Evolutionary conservation across 2,797 vertebrate genomes (phyloP).

Genomic region (Columba guinea): DNA sequence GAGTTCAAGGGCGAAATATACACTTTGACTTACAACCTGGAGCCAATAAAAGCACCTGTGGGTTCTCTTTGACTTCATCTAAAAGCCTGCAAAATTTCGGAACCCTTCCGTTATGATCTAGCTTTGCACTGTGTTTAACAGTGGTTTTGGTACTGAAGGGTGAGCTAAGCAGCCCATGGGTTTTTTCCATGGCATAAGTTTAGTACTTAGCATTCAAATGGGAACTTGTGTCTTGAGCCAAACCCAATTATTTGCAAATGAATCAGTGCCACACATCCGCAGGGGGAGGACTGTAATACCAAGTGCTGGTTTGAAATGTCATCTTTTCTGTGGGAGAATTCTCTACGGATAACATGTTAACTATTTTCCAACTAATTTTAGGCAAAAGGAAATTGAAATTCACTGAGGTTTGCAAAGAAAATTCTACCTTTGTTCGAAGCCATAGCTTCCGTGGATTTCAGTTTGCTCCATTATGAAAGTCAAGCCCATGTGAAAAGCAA

Average conservation of each 20-base stretch:
- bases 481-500: background rate
- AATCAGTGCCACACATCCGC: background rate
- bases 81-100: background rate
- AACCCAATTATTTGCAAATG: slow-evolving; percentile 32
- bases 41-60: background rate
- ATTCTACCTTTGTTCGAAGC: background rate
- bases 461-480: background rate
- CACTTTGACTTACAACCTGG: background rate
- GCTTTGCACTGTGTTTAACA: background rate
- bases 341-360: background rate
- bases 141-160: background rate
- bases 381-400: background rate
- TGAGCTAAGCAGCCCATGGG: background rate
- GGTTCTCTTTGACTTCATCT: background rate
- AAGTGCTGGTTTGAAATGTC: slow-evolving; percentile 18
- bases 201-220: background rate
- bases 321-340: background rate
- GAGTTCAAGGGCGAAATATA: background rate
- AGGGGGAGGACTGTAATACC: background rate
- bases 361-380: slow-evolving; percentile 16
- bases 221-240: background rate
- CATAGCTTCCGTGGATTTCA: background rate
- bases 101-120: background rate
- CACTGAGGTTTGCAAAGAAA: background rate
- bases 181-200: background rate